Percentiles rank a stretch among this genome's conserved stretches.
These are phyloP conservation scores for Rhinolophus sinicus DNA, from an alignment of 2,113 vertebrate genomes.

Conservation along the genomic window DNA sequence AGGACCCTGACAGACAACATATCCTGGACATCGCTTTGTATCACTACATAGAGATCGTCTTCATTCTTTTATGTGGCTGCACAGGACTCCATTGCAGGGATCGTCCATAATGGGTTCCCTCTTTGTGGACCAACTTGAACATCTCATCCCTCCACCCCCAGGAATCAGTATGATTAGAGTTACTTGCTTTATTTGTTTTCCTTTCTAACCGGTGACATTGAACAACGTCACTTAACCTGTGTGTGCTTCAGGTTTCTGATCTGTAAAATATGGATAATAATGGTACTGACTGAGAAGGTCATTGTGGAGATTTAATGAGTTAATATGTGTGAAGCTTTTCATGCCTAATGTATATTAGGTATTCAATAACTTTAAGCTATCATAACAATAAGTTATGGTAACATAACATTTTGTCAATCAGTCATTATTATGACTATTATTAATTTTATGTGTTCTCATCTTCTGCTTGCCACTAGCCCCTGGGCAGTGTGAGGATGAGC, in stretches of 20 bases:
- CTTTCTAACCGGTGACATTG: background rate
- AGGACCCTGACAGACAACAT: background rate
- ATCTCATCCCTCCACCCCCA: background rate
- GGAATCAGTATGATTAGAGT: background rate
- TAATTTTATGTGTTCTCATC: background rate
- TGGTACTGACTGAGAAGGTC: background rate
- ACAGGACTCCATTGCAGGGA: background rate
- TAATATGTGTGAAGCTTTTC: background rate
- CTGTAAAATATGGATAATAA: background rate
- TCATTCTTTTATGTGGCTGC: background rate
- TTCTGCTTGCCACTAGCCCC: background rate
- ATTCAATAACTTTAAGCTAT: background rate
- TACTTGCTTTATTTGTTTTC: background rate
- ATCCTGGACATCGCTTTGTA: background rate
- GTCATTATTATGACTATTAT: background rate
- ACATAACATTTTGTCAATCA: background rate
- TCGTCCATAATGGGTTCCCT: background rate
- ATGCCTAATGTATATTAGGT: background rate
- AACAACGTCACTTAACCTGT: background rate
- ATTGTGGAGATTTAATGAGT: background rate
- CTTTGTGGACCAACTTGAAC: background rate
- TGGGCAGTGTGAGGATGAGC: background rate
- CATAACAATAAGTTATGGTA: background rate
- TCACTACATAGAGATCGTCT: background rate
- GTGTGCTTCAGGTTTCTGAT: background rate